phyloP scores from a whole-genome alignment of 1,140 invertebrate genomes.

The Danaus melanippus region DNA sequence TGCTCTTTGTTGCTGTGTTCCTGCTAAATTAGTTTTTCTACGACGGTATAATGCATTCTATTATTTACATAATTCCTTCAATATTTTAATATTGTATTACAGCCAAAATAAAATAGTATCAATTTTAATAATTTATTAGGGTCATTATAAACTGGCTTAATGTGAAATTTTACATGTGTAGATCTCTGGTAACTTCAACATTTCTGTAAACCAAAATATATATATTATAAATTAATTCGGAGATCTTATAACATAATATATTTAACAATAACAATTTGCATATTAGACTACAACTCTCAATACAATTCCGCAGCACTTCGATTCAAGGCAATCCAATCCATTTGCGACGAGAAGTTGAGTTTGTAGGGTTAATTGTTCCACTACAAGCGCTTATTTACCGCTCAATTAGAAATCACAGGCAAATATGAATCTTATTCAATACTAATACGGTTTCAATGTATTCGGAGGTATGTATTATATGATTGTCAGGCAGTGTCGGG shows the following conservation, averaged over 20 bases:
- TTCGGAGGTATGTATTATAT: neutral
- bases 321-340: conserved; percentile 47
- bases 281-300: too few relatives aligned
- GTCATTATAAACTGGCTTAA: too few relatives aligned
- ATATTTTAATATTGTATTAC: neutral
- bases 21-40: neutral
- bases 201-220: too few relatives aligned
- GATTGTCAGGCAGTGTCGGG: conserved; percentile 26
- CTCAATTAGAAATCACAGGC: neutral
- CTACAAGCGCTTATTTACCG: conserved; percentile 12
- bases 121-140: too few relatives aligned
- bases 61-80: neutral
- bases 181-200: too few relatives aligned
- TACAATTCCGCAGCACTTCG: conserved; percentile 34
- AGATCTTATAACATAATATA: too few relatives aligned
- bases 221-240: too few relatives aligned
- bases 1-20: conserved; percentile 6
- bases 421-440: conserved; percentile 12
- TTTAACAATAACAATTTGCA: too few relatives aligned
- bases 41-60: too few relatives aligned
- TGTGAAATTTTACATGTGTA: too few relatives aligned
- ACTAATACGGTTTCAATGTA: neutral
- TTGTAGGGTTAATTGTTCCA: conserved; percentile 39
- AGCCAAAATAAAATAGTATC: neutral
- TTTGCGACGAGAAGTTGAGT: conserved; percentile 44